Base-by-base conservation (phyloP, 37 sponge, comb jelly and placozoan genomes). In the Chondrosia reniformis region DNA sequence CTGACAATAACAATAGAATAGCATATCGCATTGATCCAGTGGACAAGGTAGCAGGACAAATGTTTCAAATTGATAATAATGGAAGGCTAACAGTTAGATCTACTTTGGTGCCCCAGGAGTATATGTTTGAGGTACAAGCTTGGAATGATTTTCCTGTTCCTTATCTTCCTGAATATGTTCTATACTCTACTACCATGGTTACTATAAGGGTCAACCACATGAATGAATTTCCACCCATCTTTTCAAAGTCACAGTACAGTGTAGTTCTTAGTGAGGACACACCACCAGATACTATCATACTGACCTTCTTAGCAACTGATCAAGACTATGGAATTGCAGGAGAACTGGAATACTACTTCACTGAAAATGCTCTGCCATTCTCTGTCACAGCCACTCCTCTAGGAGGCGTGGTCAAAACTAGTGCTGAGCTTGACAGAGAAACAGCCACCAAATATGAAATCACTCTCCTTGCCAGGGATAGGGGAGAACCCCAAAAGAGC, bases 211-310 rank as follows among this genome's bases (percentile, higher is more conserved):
- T 92, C n/a, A 34, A 73, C 6, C 84, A 83, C 63, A 74, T 83
- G 42, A 92, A 92, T 55, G 86, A 85, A 73, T 52, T 84, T 33
- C 54, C 84, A 25, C 93, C 93, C 36, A 28, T 46, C 45, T 85
- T 92, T 46, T n/a, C 10, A 17, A n/a, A 54, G 7, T 19, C 63
- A 15, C 4, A 45, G 3, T 80, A 71, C 56, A 2, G 46, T 0
- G 58, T 40, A 24, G 22, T 33, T 15, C 17, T 91, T 0, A 40
- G 45, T 2, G 91, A 90, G 54, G 37, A 76, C 36, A 49, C 33
- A 4, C 21, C 55, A 36, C 57, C 72, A 30, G 55, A n/a, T 43
- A 45, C 25, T 15, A 19, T 27, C 0, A 49, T 89, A 13, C n/a
- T 39, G 27, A 55, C 0, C 24, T 66, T 84, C 4, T 17, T 0